These are phyloP conservation scores for Idris sp. DNA, from an alignment of 1,140 invertebrate genomes.

Conservation along the genomic window DNA sequence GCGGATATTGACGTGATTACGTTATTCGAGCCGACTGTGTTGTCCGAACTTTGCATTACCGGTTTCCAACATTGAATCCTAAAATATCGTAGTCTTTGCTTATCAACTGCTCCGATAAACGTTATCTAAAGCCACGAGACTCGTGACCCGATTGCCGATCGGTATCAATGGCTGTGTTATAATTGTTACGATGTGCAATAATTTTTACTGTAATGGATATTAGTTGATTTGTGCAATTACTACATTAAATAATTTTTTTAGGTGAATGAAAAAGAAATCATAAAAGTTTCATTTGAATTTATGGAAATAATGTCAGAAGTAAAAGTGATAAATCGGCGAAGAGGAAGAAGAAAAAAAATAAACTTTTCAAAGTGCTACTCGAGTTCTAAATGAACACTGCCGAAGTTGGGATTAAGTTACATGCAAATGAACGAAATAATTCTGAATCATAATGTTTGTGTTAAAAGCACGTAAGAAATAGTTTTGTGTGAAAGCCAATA, in stretches of 20 bases:
- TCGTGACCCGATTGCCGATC: slow-evolving; percentile 31
- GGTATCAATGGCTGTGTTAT: slow-evolving; percentile 16
- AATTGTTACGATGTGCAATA: slow-evolving; percentile 3
- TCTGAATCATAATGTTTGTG: slow-evolving; percentile 20
- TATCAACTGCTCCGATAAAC: slow-evolving; percentile 48
- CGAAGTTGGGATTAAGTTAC: slow-evolving; percentile 28
- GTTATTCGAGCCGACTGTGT: slow-evolving; percentile 33
- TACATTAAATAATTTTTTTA: too few species aligned
- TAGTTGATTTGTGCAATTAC: too few species aligned
- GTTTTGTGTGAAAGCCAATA: slow-evolving; percentile 16
- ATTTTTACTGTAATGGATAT: too few species aligned
- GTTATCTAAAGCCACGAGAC: slow-evolving; percentile 53
- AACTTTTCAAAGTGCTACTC: too few species aligned
- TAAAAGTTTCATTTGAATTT: too few species aligned
- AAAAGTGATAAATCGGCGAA: slow-evolving; percentile 23
- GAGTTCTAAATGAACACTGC: slow-evolving; percentile 35
- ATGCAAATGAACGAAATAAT: slow-evolving; percentile 37
- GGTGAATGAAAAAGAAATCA: too few species aligned
- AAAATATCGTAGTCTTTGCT: slow-evolving; percentile 61
- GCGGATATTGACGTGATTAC: slow-evolving; percentile 48
- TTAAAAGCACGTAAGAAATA: slow-evolving; percentile 21
- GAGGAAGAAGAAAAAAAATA: too few species aligned
- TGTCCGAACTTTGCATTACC: slow-evolving; percentile 32
- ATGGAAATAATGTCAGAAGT: slow-evolving; percentile 8
- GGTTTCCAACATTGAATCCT: slow-evolving; percentile 43